Base-by-base conservation (phyloP, 2,888 invertebrate genomes). In the Pilophorus perplexus region DNA sequence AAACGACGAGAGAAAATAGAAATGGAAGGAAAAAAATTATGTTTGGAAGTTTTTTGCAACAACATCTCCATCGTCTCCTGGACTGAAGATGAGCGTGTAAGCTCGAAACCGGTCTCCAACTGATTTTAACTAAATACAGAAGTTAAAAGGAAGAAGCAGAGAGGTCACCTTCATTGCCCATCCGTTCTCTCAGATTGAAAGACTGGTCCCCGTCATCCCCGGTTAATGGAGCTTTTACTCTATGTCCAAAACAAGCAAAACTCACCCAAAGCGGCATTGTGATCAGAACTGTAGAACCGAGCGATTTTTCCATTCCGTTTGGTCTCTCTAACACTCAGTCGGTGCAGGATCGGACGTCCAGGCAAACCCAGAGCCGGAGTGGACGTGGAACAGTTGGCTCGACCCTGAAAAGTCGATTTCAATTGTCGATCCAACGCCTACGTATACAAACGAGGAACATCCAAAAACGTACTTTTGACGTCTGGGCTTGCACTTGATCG, bases 261-360 rank as follows among this genome's bases (percentile, higher is more conserved):
- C 33, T 38, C 23, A 55, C 40, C 22, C n/a, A 57, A 4, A 12
- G 57, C 25, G 23, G n/a, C 48, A 25, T 46, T 46, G n/a, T 64
- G 55, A 42, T 68, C 68, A 23, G 48, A 42, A 18, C 67, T 65
- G 40, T 69, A 69, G 59, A 66, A 69, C 22, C 69, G 18, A 10
- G 69, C 40, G 23, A 69, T 65, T 67, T 67, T 67, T 16, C 33
- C 54, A 33, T 68, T 59, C 48, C 67, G 55, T 50, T 64, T 66
- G 16, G 60, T 27, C 20, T 68, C 68, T 37, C 68, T 20, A 20
- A 68, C 66, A 44, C 68, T 68, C 38, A 44, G 10, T 1, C 68
- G 57, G 22, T 66, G 60, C 8, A 59, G 60, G 16, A 62, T 22
- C 40, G 23, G 48, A 42, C 55, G 50, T 22, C 46, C 44, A n/a